Conservation (phyloP, 2,113 vertebrate species). For the Butastur rufipennis region DNA sequence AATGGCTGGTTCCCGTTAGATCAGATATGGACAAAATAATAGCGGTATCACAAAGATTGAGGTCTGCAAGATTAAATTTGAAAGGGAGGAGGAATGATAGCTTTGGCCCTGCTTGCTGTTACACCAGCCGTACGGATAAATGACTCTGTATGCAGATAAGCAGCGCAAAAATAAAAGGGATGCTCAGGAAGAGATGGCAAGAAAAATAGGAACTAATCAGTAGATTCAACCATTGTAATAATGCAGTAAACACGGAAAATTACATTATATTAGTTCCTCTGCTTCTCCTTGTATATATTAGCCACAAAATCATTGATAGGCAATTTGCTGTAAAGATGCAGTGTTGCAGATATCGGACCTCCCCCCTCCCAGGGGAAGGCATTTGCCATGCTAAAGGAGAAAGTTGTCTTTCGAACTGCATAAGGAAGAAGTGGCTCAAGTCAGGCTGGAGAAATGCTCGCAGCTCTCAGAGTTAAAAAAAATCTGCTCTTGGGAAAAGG, state of each 20-base stretch:
- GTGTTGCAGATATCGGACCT: background rate
- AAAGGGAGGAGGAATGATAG: slow-evolving; percentile 45
- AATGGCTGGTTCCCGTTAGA: background rate
- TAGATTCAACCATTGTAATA: slow-evolving; percentile 20
- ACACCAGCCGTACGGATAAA: background rate
- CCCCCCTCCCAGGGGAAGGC: background rate
- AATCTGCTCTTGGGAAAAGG: background rate
- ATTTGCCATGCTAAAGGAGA: background rate
- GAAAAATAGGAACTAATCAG: slow-evolving; percentile 41
- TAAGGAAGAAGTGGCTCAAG: background rate
- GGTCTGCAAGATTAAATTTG: slow-evolving; percentile 47
- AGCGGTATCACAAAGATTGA: background rate
- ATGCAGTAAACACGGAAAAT: slow-evolving; percentile 46
- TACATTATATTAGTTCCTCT: slow-evolving; percentile 24
- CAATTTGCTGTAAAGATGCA: background rate
- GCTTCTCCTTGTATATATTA: background rate
- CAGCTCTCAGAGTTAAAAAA: background rate
- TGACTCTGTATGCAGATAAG: slow-evolving; percentile 38
- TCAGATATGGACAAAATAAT: slow-evolving; percentile 36
- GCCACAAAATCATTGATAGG: background rate
- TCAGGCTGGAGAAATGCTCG: background rate
- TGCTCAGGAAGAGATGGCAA: background rate
- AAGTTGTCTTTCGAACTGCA: background rate
- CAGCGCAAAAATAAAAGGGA: slow-evolving; percentile 20
- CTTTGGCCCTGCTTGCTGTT: slow-evolving; percentile 16